Evolutionary conservation across 1,140 invertebrate species (phyloP).

Genomic region (Drosophila kohkoa): DNA sequence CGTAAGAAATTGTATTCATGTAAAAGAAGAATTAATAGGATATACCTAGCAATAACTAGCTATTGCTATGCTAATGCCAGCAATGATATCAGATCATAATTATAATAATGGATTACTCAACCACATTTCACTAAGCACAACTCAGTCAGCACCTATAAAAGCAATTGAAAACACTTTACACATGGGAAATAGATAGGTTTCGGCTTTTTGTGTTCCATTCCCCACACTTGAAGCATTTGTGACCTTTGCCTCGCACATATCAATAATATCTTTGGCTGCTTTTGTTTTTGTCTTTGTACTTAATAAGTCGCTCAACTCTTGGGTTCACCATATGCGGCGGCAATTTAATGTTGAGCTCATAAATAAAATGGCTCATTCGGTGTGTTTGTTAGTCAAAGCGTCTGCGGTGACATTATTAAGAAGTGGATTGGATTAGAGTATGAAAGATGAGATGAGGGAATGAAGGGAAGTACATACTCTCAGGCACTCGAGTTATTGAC

Average conservation of each 20-base stretch:
- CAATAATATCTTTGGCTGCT: slow-evolving; percentile 64
- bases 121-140: slow-evolving; percentile 23
- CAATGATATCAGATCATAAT: not conserved
- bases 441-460: not conserved
- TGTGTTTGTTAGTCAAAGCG: slow-evolving; percentile 68
- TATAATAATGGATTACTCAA: slow-evolving; percentile 6
- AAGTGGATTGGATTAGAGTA: slow-evolving; percentile 25
- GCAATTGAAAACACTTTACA: slow-evolving; percentile 29
- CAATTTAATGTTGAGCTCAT: slow-evolving; percentile 77
- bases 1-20: no score
- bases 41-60: not conserved
- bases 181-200: slow-evolving; percentile 45
- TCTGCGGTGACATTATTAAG: slow-evolving; percentile 78
- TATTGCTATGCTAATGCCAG: not conserved
- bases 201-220: not conserved
- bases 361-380: slow-evolving; percentile 73
- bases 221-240: slow-evolving; percentile 19
- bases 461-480: slow-evolving; percentile 27
- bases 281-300: slow-evolving; percentile 77
- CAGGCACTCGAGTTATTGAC: slow-evolving; percentile 80
- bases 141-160: slow-evolving; percentile 27
- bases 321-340: slow-evolving; percentile 67
- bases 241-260: slow-evolving; percentile 46
- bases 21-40: not conserved
- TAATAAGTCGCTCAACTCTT: slow-evolving; percentile 65